Base-by-base conservation (phyloP, 2,888 invertebrate genomes). In the Campoplex capitator region DNA sequence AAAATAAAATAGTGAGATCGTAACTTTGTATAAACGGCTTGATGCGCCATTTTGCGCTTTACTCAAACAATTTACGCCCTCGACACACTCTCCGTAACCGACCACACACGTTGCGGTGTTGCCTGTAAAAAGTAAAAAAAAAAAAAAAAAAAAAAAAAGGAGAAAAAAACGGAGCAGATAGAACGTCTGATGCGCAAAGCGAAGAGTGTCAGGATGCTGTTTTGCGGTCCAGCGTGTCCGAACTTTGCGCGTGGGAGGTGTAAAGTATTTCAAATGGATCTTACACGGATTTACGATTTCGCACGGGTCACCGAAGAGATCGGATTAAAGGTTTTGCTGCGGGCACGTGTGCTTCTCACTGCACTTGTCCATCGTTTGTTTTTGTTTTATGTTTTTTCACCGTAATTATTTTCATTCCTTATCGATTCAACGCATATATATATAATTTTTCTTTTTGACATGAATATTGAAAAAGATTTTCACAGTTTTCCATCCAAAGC, bases 1-100 rank as follows among this genome's bases (percentile, higher is more conserved):
- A 38, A 45, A 45, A 4, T 6, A 68, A n/a, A 45, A 11, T 2
- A 23, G 1, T 23, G 45, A 45, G 23, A 70, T 23, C 32, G 71
- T 71, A 18, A 51, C 32, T 48, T 58, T 54, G n/a, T 68, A 28
- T n/a, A 88, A 88, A 89, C 85, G 86, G n/a, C 62, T 88, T 90
- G 91, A 90, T 91, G 89, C 91, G 91, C 89, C 91, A 92, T 92
- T 92, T 92, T 90, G 92, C 91, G 91, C 85, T 89, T 89, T 89
- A 89, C 87, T 79, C 83, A 87, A 88, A 90, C 89, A 90, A 92
- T 92, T 92, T 92, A 92, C 90, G 89, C 54, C 45, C 77, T 51
- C 71, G 77, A 51, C 65, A 73, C 58, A 35, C 45, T 65, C 67
- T 48, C 28, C 65, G 58, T 74, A 68, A 51, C 32, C 56, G 28